phyloP scores from a whole-genome alignment of 1,140 invertebrate species.

The Trichogramma pretiosum region DNA sequence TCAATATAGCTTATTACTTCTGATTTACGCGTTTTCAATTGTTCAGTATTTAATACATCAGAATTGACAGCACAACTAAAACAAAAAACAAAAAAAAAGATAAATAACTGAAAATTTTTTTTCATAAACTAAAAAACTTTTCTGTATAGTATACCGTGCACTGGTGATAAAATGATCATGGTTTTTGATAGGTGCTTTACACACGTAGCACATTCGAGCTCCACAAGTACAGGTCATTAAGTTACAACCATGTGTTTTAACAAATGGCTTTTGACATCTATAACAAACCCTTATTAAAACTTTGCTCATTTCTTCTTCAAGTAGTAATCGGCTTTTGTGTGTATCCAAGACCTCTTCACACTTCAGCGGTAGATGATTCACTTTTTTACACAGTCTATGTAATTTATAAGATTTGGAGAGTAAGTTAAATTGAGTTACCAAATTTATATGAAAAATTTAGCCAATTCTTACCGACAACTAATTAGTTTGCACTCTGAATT shows the following conservation, averaged over 20 bases:
- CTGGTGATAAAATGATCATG: too few relatives aligned
- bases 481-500: slow-evolving; percentile 60
- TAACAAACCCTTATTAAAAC: slow-evolving; percentile 54
- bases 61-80: too few relatives aligned
- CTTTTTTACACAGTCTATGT: slow-evolving; percentile 48
- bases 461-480: slow-evolving; percentile 45
- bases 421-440: neutral
- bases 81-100: too few relatives aligned
- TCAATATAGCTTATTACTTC: too few relatives aligned
- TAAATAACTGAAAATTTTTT: too few relatives aligned
- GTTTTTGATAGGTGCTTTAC: slow-evolving; percentile 42
- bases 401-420: too few relatives aligned
- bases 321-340: slow-evolving; percentile 45
- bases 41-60: too few relatives aligned
- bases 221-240: slow-evolving; percentile 61
- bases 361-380: slow-evolving; percentile 52
- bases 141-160: too few relatives aligned
- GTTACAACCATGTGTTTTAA: slow-evolving; percentile 59
- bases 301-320: slow-evolving; percentile 58
- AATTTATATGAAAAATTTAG: slow-evolving; percentile 1
- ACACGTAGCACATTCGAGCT: slow-evolving; percentile 59
- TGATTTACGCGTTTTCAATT: too few relatives aligned
- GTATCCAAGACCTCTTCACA: slow-evolving; percentile 51
- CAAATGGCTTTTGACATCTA: slow-evolving; percentile 49
- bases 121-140: too few relatives aligned